Evolutionary conservation across 35 echinoderm and acorn worm species (phyloP), one percentile per base, ranked within the genome.

Genomic region (Lytechinus variegatus): DNA sequence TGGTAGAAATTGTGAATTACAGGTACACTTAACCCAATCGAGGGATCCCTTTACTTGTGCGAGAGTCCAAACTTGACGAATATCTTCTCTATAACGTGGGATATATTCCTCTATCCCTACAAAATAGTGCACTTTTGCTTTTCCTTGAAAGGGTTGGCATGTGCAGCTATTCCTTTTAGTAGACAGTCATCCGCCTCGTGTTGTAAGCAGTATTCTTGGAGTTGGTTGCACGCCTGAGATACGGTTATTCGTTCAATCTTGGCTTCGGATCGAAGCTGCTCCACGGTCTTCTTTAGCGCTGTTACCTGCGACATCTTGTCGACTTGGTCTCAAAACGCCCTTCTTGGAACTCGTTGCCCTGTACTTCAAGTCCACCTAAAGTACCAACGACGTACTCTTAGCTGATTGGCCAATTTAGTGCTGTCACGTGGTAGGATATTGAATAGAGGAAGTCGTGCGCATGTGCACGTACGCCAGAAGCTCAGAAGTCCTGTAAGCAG

Each of bases 171-270:
- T 54, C 92, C 92, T 13, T 93, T 93, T 55, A 93, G 92, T 93
- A 93, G 54, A 27, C n/a, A 93, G 92, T 93, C 92, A 27, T 93
- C 92, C 9, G 92, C 52, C 53, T 93, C 53, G 92, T 93, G 92
- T 54, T 54, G 53, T 54, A 57, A 27, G 53, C 92, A 93, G 92
- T 93, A 93, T 57, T 93, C 92, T 12, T 93, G 92, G 54, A 93
- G 92, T n/a, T 93, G 92, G 54, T 93, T 93, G n/a, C 92, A 93
- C 9, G 92, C 92, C 92, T 93, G 92, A 27, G 92, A 93, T 57
- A 93, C 92, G 9, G 92, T 93, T 53, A 93, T 93, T 10, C 92
- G 92, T 13, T 93, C 92, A 16, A 93, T 93, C 52, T 93, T 93
- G 9, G 92, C 92, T 54, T 93, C 92, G 1, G 92, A 93, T 55